Evolutionary conservation across 2,797 vertebrate species (phyloP), one percentile per base, ranked within the genome.

Genomic region (Danio jaintianensis): DNA sequence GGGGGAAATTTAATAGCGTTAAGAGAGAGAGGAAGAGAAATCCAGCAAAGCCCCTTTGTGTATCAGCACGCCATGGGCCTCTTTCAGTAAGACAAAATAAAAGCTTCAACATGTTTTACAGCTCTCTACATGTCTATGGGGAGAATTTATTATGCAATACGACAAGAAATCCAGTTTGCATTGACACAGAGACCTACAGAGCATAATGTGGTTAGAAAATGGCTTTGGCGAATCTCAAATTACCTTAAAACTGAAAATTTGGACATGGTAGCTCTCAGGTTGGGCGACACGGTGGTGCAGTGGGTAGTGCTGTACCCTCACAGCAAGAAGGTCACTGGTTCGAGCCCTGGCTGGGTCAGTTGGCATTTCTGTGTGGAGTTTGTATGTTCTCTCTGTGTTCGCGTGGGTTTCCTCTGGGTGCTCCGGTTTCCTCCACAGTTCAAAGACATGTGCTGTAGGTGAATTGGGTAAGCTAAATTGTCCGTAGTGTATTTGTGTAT

Each of bases 1-100:
- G 58, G 66, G n/a, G 47, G n/a, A 55, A 42, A 69, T 70, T 18
- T 20, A 63, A 73, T 50, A 40, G 38, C 61, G 78, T 50, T 48
- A 52, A 76, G 55, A 66, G 20, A 82, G 62, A 55, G 70, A 29
- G 29, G 72, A 61, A 71, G 48, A 43, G 7, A 63, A 48, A 71
- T 56, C 70, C 45, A 59, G 56, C 40, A 75, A 43, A 40, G 64
- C 29, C 53, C 53, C 38, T 42, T 20, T 50, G 48, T 53, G 40
- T 5, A 12, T 64, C 38, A 68, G 7, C 66, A 64, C 73, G 56
- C 16, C 15, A 67, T 63, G 55, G 53, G 62, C 29, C 47, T 61
- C 16, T 79, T 45, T 63, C 10, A 7, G 43, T 12, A 71, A 70
- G 64, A 68, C 43, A 42, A 22, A 67, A 69, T n/a, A 40, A 63